Evolutionary conservation across 2,888 invertebrate species (phyloP).

Genomic region (Amphipoea lucens): DNA sequence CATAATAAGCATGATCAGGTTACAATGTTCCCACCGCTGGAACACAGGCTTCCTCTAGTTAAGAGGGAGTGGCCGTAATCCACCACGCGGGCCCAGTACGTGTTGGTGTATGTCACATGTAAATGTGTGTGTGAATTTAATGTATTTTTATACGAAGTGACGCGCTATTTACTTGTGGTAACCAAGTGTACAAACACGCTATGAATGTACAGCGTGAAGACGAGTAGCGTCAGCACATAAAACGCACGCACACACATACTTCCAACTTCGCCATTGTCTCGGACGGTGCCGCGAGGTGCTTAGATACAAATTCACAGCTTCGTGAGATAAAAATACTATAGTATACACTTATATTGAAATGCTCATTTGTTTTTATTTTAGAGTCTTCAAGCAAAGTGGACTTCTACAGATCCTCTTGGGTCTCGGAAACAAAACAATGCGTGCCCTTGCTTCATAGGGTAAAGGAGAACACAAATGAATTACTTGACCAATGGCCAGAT

Average conservation of each 20-base stretch:
- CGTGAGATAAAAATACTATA: neutral
- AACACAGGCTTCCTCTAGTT: neutral
- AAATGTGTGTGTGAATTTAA: too few relatives aligned
- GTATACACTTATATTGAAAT: neutral
- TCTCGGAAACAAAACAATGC: slow-evolving; percentile 94
- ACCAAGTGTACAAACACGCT: neutral
- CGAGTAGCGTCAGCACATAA: too few relatives aligned
- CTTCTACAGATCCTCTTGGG: slow-evolving; percentile 96
- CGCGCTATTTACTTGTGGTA: neutral
- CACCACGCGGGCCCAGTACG: neutral
- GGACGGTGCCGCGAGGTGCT: too few relatives aligned
- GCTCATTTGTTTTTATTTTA: slow-evolving; percentile 62
- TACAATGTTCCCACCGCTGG: neutral
- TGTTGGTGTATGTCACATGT: neutral
- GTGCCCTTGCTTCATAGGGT: slow-evolving; percentile 92
- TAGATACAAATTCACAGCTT: too few relatives aligned
- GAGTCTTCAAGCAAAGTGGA: slow-evolving; percentile 87
- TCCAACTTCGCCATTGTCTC: too few relatives aligned
- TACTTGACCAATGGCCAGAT: slow-evolving; percentile 96
- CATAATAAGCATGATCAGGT: neutral
- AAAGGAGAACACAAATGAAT: slow-evolving; percentile 90
- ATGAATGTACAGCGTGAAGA: neutral
- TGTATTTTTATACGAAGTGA: neutral
- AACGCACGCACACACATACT: too few relatives aligned
- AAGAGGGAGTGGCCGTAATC: neutral